Evolutionary conservation across 2,888 invertebrate species (phyloP), one percentile per base, ranked within the genome.

Genomic region (Meiosimyza decipiens): DNA sequence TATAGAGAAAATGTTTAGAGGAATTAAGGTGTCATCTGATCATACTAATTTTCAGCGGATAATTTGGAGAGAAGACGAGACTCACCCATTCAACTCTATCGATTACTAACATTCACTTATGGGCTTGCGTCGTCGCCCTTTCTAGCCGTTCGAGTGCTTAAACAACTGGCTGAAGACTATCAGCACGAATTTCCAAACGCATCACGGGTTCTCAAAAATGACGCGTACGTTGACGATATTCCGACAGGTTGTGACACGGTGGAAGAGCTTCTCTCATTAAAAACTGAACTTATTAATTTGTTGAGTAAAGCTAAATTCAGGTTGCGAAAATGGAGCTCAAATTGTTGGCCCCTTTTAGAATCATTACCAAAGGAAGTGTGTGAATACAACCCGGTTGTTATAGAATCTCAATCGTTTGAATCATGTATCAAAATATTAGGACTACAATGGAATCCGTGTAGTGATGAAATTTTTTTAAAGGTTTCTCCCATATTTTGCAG

Each of bases 331-430:
- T 64, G 66, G 59, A 59, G 71, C 6, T 65, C 71, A 49, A 71
- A 71, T 16, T 59, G 59, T 16, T 66, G 60, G 59, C 60, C 65
- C 1, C 33, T 71, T 13, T 52, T 71, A n/a, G 59, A 66, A 16
- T 51, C 52, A 13, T 40, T 72, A n/a, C 62, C 68, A 33, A 55
- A 54, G 18, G 67, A 72, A 4, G n/a, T 68, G 13, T 62, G 57
- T 62, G 72, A 72, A 50, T 67, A 54, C 54, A 72, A 72, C 13
- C 68, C 72, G 12, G 22, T 72, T 28, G n/a, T 63, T n/a, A 64
- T 71, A 6, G 33, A 71, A 51, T 16, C 47, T 18, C 55, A 55
- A 18, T 40, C 47, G 40, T 12, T 54, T 47, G 63, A 71, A 57
- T 60, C 52, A 62, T 63, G 55, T 18, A 50, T 73, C 4, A 69